Evolutionary conservation across 2,888 invertebrate genomes (phyloP).

Genomic region (Gari tellinella): DNA sequence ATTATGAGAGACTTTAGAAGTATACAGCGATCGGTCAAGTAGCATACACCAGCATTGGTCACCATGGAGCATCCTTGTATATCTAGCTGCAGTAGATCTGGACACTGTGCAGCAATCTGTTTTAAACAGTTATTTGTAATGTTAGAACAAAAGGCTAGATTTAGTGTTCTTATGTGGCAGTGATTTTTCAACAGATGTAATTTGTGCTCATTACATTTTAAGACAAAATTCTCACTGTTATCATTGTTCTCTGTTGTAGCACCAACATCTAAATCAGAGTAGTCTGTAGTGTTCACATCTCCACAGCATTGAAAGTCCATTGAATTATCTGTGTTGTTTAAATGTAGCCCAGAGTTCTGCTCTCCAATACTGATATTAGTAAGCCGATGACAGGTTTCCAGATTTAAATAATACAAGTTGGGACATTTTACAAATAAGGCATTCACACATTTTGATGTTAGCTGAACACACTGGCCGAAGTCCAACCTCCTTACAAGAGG

Average conservation of each 20-base stretch:
- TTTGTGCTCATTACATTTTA: background rate
- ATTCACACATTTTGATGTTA: slow-evolving; percentile 60
- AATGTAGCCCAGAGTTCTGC: background rate
- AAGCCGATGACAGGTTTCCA: slow-evolving; percentile 62
- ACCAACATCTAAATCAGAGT: too few species aligned
- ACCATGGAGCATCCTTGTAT: slow-evolving; percentile 64
- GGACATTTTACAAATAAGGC: slow-evolving; percentile 44
- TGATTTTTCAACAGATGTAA: slow-evolving; percentile 16
- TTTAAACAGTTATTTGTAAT: slow-evolving; percentile 58
- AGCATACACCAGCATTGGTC: slow-evolving; percentile 60
- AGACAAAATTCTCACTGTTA: background rate
- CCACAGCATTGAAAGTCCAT: too few species aligned
- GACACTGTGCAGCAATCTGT: slow-evolving; percentile 61
- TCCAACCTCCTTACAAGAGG: slow-evolving; percentile 45
- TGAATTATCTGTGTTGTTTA: background rate
- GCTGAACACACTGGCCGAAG: slow-evolving; percentile 61
- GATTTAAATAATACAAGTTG: slow-evolving; percentile 45
- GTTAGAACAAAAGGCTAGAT: slow-evolving; percentile 65
- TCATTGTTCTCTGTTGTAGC: background rate
- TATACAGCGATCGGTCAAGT: slow-evolving; percentile 52
- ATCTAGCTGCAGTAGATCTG: slow-evolving; percentile 53
- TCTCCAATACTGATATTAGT: slow-evolving; percentile 38
- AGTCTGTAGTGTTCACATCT: background rate
- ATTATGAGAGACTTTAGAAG: slow-evolving; percentile 56
- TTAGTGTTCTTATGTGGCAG: slow-evolving; percentile 56